These are phyloP conservation scores for Phenganax stokvisi DNA, from an alignment of 92 coral and sea anemone species.

Conservation along the genomic window DNA sequence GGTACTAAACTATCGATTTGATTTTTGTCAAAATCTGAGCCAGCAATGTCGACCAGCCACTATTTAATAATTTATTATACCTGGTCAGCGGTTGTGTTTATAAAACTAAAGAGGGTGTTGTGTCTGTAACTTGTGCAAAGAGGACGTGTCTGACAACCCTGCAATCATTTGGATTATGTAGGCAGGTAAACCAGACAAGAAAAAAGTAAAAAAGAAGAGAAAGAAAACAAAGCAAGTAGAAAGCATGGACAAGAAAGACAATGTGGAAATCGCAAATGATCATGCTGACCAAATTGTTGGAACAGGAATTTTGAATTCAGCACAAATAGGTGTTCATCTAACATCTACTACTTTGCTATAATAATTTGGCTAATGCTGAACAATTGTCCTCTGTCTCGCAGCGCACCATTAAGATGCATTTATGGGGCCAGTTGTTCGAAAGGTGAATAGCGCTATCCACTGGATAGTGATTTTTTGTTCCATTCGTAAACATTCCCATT, in stretches of 20 bases:
- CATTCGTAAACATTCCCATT: no score
- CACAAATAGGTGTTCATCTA: background rate
- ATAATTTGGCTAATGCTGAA: background rate
- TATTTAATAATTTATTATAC: background rate
- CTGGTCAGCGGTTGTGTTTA: background rate
- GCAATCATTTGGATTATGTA: background rate
- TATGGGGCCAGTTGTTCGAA: no score
- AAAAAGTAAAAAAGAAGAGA: conserved; percentile 51
- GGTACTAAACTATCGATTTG: background rate
- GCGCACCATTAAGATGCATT: no score
- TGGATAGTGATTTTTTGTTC: no score
- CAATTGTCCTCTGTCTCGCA: background rate
- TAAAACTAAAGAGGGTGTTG: background rate
- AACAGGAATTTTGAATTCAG: conserved; percentile 11
- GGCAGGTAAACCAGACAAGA: conserved; percentile 19
- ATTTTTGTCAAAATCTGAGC: no score
- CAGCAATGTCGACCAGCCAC: background rate
- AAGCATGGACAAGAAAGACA: conserved; percentile 28
- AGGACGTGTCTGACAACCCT: background rate
- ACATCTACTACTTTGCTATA: background rate
- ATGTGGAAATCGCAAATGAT: conserved; percentile 6
- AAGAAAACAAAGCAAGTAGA: conserved; percentile 41
- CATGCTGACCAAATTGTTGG: conserved; percentile 22
- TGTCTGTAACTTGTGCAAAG: no score
- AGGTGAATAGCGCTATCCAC: no score